A percentile compares a stretch with the other conserved stretches of the same genome.
Evolutionary conservation across 1,140 invertebrate genomes (phyloP).

Genomic region (Cyclargus thomasi): DNA sequence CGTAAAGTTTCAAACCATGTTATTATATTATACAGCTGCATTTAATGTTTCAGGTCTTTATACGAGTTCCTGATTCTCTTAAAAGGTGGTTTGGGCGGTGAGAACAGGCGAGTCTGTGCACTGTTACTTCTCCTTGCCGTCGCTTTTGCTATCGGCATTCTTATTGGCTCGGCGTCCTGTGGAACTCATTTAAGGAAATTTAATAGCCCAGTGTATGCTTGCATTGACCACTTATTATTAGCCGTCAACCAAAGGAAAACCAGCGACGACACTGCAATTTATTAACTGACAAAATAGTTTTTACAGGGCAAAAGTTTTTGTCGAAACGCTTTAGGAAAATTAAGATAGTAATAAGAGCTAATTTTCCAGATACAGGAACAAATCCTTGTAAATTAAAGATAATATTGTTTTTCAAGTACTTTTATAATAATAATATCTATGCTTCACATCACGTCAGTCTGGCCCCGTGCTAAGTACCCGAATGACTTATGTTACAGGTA

Average conservation of each 20-base stretch:
- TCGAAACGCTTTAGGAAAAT: too few species aligned
- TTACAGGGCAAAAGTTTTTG: too few species aligned
- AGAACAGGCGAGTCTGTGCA: constrained; percentile 40
- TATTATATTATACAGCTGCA: background rate
- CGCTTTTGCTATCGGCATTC: constrained; percentile 44
- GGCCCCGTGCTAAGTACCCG: too few species aligned
- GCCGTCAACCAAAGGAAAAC: constrained; percentile 29
- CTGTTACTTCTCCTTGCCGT: constrained; percentile 32
- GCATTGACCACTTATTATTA: constrained; percentile 54
- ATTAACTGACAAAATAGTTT: background rate
- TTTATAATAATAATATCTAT: too few species aligned
- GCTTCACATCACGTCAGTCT: too few species aligned
- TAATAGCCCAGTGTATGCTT: constrained; percentile 53
- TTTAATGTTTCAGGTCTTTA: constrained; percentile 45
- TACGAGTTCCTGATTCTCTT: constrained; percentile 45
- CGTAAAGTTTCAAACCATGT: too few species aligned
- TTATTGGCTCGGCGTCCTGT: constrained; percentile 53
- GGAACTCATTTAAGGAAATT: constrained; percentile 47
- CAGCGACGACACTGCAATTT: background rate
- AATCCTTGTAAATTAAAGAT: too few species aligned
- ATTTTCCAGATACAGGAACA: too few species aligned
- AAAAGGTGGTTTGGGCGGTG: constrained; percentile 37
- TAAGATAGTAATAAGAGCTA: background rate
- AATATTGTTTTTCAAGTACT: too few species aligned
- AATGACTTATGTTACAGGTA: too few species aligned